Evolutionary conservation across 2,888 invertebrate species (phyloP).

Genomic region (Scaptomyza reducta): DNA sequence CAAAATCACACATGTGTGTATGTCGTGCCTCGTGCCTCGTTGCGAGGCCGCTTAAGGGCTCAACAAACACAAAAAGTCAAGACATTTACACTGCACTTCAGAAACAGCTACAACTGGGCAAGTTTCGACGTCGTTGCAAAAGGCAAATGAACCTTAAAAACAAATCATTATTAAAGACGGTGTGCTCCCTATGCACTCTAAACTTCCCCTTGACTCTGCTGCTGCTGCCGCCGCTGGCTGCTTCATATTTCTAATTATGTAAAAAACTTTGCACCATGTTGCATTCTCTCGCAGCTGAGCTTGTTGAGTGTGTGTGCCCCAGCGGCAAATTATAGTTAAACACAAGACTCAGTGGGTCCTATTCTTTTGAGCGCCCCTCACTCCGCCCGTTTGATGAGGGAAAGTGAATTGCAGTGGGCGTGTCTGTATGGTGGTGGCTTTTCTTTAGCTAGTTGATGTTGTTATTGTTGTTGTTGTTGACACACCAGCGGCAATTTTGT

Average conservation of each 20-base stretch:
- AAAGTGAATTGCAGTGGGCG: conserved; percentile 46
- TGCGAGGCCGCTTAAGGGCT: conserved; percentile 71
- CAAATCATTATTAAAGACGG: conserved; percentile 72
- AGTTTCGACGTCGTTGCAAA: conserved; percentile 7
- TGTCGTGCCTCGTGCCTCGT: neutral
- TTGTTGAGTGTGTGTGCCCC: conserved; percentile 16
- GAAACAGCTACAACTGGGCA: conserved; percentile 10
- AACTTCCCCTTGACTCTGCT: neutral
- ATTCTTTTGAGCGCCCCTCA: conserved; percentile 1
- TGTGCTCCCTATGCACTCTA: neutral
- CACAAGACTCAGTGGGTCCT: conserved; percentile 43
- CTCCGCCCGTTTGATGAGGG: conserved; percentile 11
- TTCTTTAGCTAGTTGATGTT: conserved; percentile 14
- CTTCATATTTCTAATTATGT: conserved; percentile 77
- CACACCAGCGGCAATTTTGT: conserved; percentile 64
- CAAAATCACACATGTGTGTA: neutral
- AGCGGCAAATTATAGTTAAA: conserved; percentile 66
- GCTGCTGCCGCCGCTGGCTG: conserved; percentile 7
- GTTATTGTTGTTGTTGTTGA: conserved; percentile 41
- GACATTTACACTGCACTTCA: conserved; percentile 79
- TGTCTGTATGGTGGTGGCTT: conserved; percentile 45
- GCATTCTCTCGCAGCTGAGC: conserved; percentile 25
- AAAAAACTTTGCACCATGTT: conserved; percentile 63
- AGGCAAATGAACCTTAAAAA: conserved; percentile 74
- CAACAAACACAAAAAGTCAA: conserved; percentile 80